Evolutionary conservation across 1,140 invertebrate species (phyloP).

Genomic region (Drosophila kanapiae): DNA sequence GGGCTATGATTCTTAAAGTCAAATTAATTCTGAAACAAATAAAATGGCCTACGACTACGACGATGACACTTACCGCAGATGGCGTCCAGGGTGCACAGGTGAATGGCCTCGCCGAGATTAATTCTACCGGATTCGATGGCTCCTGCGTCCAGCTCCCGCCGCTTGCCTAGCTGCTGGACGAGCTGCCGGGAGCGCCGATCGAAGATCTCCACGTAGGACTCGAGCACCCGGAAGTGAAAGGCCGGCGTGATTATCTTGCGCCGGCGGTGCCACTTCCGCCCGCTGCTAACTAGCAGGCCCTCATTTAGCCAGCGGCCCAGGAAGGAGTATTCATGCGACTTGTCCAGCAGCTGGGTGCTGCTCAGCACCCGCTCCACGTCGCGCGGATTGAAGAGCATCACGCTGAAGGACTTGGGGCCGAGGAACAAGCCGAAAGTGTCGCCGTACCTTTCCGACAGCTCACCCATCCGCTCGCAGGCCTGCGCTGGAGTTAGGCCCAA

Average conservation of each 20-base stretch:
- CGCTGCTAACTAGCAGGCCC: slow-evolving; percentile 89
- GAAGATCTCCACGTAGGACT: slow-evolving; percentile 90
- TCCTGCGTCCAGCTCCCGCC: not conserved
- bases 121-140: slow-evolving; percentile 58
- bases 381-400: slow-evolving; percentile 60
- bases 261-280: slow-evolving; percentile 90
- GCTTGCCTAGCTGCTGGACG: slow-evolving; percentile 85
- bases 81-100: slow-evolving; percentile 89
- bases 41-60: not conserved
- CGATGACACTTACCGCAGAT: slow-evolving; percentile 88
- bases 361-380: slow-evolving; percentile 67
- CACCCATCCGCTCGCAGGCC: slow-evolving; percentile 32
- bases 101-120: slow-evolving; percentile 88
- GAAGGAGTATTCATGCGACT: slow-evolving; percentile 87
- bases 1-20: too few relatives aligned
- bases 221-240: slow-evolving; percentile 94
- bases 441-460: slow-evolving; percentile 45
- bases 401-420: slow-evolving; percentile 57
- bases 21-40: too few relatives aligned
- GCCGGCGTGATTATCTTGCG: slow-evolving; percentile 93
- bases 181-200: slow-evolving; percentile 89
- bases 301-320: slow-evolving; percentile 90
- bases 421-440: slow-evolving; percentile 65
- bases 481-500: slow-evolving; percentile 47
- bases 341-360: slow-evolving; percentile 61